Base-by-base conservation (phyloP, 1,140 invertebrate genomes). In the Drosophila ironensis region DNA sequence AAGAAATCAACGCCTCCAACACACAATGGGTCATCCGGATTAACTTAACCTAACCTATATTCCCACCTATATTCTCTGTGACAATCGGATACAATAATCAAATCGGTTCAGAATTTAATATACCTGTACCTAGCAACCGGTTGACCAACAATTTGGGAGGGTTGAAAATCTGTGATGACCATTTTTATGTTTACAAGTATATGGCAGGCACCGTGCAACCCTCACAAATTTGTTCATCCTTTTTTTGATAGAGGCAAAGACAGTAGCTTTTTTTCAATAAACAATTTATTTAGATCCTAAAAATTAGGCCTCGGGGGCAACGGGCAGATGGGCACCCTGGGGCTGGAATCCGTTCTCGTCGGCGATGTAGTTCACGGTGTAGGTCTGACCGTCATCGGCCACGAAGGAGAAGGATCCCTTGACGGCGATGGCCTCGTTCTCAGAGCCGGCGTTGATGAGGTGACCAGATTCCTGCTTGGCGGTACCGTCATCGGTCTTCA, bases 331-430 rank as follows among this genome's bases (percentile, higher is more conserved):
- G 16, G 90, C 92, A 9, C 93, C 93, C 48, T 90, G 40, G 4
- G 94, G 93, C 54, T 93, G 93, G 92, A 94, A 96, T 16, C 95
- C 95, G 66, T 94, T 94, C 88, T 82, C 61, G 40, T 87, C 82
- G 27, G 86, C 86, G 14, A 74, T 0, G 35, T 88, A 88, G 28
- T 3, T 70, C 27, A 88, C 44, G 1, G 11, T 22, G 51, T 67
- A 72, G 33, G 48, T 60, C 4, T n/a, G 0, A 6, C 87, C 87
- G 24, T 88, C 70, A 22, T 52, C 41, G 11, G 0, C 76, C 2
- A 82, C 20, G 6, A 6, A 88, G 2, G 2, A 16, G 61, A 4
- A 88, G 1, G 48, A 51, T 0, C 87, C 87, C 0, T 1, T 0
- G 3, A 78, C 80, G 33, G 19, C 1, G 40, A 86, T 40, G 17